Percentiles rank a stretch among this genome's conserved stretches.
These are phyloP conservation scores for Latrodectus geometricus DNA, from an alignment of 1,140 invertebrate genomes.

Conservation along the genomic window DNA sequence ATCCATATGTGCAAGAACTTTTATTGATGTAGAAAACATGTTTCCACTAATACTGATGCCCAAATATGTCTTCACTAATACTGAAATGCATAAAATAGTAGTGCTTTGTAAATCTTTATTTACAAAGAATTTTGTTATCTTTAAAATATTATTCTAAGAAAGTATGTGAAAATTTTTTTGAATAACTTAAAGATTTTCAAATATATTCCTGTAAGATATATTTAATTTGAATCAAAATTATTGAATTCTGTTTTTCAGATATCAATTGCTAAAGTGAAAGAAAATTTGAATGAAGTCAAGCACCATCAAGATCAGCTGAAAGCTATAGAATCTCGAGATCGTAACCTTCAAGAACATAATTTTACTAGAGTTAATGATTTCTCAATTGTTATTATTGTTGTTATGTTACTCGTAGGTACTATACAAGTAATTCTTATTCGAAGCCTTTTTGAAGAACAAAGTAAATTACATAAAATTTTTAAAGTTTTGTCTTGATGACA, in stretches of 20 bases:
- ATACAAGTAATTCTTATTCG: slow-evolving; percentile 74
- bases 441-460: slow-evolving; percentile 78
- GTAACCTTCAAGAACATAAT: slow-evolving; percentile 82
- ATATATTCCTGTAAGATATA: no score
- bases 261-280: slow-evolving; percentile 74
- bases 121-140: no score
- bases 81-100: no score
- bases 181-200: no score
- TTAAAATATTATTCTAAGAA: no score
- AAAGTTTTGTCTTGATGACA: slow-evolving; percentile 64
- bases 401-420: slow-evolving; percentile 79
- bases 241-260: slow-evolving; percentile 67
- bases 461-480: slow-evolving; percentile 73
- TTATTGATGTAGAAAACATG: no score
- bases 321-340: slow-evolving; percentile 80
- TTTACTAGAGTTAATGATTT: slow-evolving; percentile 80
- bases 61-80: no score
- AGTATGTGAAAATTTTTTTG: no score
- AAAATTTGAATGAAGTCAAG: slow-evolving; percentile 75
- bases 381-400: slow-evolving; percentile 77
- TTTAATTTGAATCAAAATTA: background rate
- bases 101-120: no score
- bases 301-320: slow-evolving; percentile 80
- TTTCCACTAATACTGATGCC: no score
- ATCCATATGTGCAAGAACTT: no score